Base-by-base conservation (phyloP, 2,113 vertebrate genomes). In the Osmerus eperlanus region DNA sequence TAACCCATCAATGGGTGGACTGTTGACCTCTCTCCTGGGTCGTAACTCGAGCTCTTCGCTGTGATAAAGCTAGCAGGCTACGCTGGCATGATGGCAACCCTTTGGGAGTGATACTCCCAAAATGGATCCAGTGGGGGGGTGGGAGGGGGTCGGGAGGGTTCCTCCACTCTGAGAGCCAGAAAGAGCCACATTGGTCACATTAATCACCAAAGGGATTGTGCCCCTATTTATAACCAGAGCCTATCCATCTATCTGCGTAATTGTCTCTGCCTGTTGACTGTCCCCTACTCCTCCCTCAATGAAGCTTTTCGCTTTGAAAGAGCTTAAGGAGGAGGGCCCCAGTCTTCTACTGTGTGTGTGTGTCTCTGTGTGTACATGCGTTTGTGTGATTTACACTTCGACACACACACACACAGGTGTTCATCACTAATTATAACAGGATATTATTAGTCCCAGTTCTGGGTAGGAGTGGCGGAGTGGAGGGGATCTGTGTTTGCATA, bases 11-110 rank as follows among this genome's bases (percentile, higher is more conserved):
- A 85, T 86, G 85, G 80, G 55, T 78, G 71, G 77, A 82, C 82
- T 83, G 83, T 84, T 89, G 87, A 90, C 90, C 88, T 89, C 70
- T 83, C 81, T 75, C 84, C 83, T 53, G 68, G 73, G 83, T 81
- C 23, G 82, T 90, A 91, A 91, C 83, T 80, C n/a, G 78, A 90
- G 85, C 83, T 79, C 67, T 55, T 72, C 81, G 82, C 79, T 76
- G 73, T 70, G 78, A 85, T 88, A 84, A 85, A 83, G 77, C 85
- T 74, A 77, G 75, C 84, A 41, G 74, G 84, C 78, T 47, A 68
- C 61, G 67, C 78, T 77, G 78, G 81, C 81, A 76, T 81, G 81
- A 73, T 76, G 77, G 73, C 29, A 64, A 83, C 78, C 76, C 85
- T 67, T 71, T 75, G 85, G 76, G 82, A 76, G 78, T 61, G 73